Evolutionary conservation across 2,888 invertebrate species (phyloP), one percentile per base, ranked within the genome.

Genomic region (Acanthacorydalis orientalis): DNA sequence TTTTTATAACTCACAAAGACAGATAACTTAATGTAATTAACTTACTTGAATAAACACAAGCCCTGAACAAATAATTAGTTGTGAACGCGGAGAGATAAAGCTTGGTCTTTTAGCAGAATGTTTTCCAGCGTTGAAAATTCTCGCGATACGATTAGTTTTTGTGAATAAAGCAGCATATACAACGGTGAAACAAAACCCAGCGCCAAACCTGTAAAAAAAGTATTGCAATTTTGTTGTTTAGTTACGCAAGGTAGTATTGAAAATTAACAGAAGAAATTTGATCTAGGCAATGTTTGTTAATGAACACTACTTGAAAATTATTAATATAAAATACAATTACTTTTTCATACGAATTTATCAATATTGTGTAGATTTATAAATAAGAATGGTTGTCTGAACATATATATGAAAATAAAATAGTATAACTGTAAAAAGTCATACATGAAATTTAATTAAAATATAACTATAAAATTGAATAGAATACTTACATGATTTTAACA

Each of bases 71-170:
- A 97, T 88, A 53, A 85, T 81, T 45, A 90, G 72, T 66, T 93
- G 92, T 0, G 92, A 91, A 59, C 83, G 79, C 0, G 90, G 90
- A 1, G 90, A 89, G 59, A 96, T 93, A 63, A 95, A 91, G 44
- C 87, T 83, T 1, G 95, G 95, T 51, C 95, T 74, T 64, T 91
- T 88, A 7, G 96, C 95, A 16, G 92, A 87, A 59, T 87, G 85
- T 62, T 92, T 93, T 59, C 92, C 88, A n/a, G 95, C 93, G 63
- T 93, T 91, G 68, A 97, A 88, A 61, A 97, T 97, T 43, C 97
- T 72, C 0, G 95, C 85, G 53, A 98, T 98, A 46, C 97, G 73
- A 69, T 96, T 97, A 10, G 97, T 97, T 73, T 97, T 97, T 44
- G 97, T 97, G 47, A 97, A 74, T 31, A 98, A 72, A 1, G 97